Evolutionary conservation across 2,113 vertebrate species (phyloP), one percentile per base, ranked within the genome.

Genomic region (Origma solitaria): DNA sequence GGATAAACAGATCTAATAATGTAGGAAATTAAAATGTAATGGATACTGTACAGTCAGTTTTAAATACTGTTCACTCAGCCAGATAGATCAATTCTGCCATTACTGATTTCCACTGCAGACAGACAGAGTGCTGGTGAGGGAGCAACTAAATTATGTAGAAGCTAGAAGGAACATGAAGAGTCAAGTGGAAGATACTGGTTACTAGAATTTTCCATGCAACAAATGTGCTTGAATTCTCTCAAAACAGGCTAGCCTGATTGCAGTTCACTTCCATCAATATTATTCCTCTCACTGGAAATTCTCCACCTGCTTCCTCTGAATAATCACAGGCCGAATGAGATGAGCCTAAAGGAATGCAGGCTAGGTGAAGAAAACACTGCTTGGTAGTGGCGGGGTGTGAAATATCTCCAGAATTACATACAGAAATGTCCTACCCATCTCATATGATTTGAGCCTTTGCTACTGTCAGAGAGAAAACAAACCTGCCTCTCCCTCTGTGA

Each of bases 261-360:
- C 35, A 81, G 51, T 93, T 82, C 5, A 86, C 95, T 96, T 95
- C 62, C 75, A 90, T 82, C 69, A 70, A 25, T 73, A 91, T 86
- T 86, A 82, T 87, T 88, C 30, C 33, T 58, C 45, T 66, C 54
- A 35, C 78, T 88, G 62, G 58, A 75, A 94, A 95, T 82, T 95
- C 71, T 95, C 79, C 71, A 92, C 93, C 78, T 95, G 87, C 27
- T 92, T 91, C 58, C 21, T 93, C 66, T 82, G 89, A 91, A 85
- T 57, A 89, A 87, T 76, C 62, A 79, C 65, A 91, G 50, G 19
- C 9, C 49, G 49, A 87, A 95, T 42, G 30, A 82, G 33, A 88
- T 33, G 64, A 85, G 38, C n/a, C 66, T 79, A 58, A 92, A 89
- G 62, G 21, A 85, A 91, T 28, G 62, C 14, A 91, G 61, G n/a